Evolutionary conservation across 2,888 invertebrate species (phyloP).

Genomic region (Noctua pronuba): DNA sequence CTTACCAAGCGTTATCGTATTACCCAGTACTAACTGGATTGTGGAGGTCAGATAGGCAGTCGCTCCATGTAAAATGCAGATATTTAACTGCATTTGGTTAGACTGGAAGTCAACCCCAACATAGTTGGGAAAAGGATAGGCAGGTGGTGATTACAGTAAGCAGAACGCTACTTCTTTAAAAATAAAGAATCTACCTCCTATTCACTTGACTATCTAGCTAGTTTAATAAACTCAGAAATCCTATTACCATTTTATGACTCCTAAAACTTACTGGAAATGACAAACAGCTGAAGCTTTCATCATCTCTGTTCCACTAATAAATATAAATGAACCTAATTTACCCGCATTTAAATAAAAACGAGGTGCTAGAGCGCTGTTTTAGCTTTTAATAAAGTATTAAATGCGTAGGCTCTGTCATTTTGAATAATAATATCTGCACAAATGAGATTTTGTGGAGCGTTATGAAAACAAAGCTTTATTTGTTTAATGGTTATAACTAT

Average conservation of each 20-base stretch:
- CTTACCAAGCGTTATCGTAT: no score
- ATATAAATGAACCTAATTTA: slow-evolving; percentile 65
- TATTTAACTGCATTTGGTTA: no score
- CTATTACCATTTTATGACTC: slow-evolving; percentile 13
- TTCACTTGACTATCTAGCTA: background rate
- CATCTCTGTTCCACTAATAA: slow-evolving; percentile 51
- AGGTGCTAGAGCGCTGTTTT: slow-evolving; percentile 60
- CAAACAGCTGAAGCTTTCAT: slow-evolving; percentile 38
- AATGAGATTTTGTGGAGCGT: slow-evolving; percentile 38
- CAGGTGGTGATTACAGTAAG: background rate
- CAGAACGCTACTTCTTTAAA: background rate
- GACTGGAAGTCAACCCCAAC: no score
- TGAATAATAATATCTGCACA: slow-evolving; percentile 57
- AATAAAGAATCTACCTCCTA: background rate
- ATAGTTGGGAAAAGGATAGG: no score
- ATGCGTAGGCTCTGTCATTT: slow-evolving; percentile 54
- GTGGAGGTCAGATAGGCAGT: no score
- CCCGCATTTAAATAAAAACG: slow-evolving; percentile 65
- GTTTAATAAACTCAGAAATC: slow-evolving; percentile 21
- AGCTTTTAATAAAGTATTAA: slow-evolving; percentile 67
- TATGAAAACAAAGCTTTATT: slow-evolving; percentile 41
- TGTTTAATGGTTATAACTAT: slow-evolving; percentile 35
- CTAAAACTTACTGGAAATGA: slow-evolving; percentile 47
- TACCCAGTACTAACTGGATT: no score
- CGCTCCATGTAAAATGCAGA: no score